A percentile compares a stretch with the other conserved stretches of the same genome.
phyloP scores from a whole-genome alignment of 1,140 invertebrate species.

The Wasmannia auropunctata region DNA sequence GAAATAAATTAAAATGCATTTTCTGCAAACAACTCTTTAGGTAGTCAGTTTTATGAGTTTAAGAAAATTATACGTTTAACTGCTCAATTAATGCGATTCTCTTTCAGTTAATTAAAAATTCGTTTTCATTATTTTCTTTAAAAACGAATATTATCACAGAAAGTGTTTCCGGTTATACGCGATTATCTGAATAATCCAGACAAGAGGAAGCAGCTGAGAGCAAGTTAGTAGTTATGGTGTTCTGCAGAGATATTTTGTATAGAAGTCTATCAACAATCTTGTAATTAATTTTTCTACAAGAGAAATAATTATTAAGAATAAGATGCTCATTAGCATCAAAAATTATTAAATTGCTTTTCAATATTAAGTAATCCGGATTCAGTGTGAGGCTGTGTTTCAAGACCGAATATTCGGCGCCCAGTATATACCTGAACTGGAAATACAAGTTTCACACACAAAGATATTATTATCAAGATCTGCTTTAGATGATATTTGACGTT shows the following conservation, averaged over 20 bases:
- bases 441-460: no score
- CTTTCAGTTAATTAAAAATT: background rate
- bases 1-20: background rate
- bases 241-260: background rate
- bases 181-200: background rate
- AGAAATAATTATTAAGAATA: no score
- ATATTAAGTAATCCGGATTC: no score
- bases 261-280: background rate
- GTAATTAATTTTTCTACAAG: slow-evolving; percentile 2
- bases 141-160: background rate
- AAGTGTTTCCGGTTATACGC: background rate
- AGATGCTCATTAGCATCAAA: no score
- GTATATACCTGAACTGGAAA: no score
- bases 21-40: background rate
- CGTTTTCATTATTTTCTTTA: background rate
- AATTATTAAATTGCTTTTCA: no score
- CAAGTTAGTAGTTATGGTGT: background rate
- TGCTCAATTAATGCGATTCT: background rate
- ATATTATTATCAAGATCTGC: no score
- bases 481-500: no score
- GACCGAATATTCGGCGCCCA: no score
- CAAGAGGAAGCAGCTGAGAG: background rate
- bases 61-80: background rate
- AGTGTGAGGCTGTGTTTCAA: no score
- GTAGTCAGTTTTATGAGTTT: background rate